Conservation (phyloP, 2,113 vertebrate species). For the Rhynchopsitta pachyrhyncha region DNA sequence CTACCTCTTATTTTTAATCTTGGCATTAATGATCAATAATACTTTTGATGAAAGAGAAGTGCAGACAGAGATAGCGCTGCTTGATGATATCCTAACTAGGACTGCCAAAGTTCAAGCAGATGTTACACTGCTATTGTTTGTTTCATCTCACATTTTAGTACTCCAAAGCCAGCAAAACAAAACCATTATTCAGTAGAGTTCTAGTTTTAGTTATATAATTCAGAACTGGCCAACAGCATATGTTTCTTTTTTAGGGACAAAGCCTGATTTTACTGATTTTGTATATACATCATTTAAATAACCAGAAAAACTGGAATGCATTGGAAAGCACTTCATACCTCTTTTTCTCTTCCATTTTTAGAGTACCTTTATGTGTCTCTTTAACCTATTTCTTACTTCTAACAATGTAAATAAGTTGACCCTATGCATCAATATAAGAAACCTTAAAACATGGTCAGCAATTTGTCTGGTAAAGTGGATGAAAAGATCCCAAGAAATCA, state of each 20-base stretch:
- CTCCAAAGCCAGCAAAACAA: background rate
- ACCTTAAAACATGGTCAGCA: background rate
- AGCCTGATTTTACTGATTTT: background rate
- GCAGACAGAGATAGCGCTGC: background rate
- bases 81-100: background rate
- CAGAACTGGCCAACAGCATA: background rate
- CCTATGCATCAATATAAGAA: background rate
- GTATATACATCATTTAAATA: background rate
- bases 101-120: background rate
- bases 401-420: background rate
- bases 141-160: background rate
- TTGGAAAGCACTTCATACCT: background rate
- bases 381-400: background rate
- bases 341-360: background rate
- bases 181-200: background rate
- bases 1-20: constrained; percentile 43
- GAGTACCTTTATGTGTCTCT: background rate
- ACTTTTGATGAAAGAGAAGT: background rate
- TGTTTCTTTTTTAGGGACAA: background rate
- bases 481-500: background rate
- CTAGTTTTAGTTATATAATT: background rate
- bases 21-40: constrained; percentile 31
- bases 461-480: background rate
- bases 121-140: background rate
- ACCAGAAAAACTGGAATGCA: background rate